Base-by-base conservation (phyloP, 64 coral and sea anemone genomes). In the Porites australiensis region DNA sequence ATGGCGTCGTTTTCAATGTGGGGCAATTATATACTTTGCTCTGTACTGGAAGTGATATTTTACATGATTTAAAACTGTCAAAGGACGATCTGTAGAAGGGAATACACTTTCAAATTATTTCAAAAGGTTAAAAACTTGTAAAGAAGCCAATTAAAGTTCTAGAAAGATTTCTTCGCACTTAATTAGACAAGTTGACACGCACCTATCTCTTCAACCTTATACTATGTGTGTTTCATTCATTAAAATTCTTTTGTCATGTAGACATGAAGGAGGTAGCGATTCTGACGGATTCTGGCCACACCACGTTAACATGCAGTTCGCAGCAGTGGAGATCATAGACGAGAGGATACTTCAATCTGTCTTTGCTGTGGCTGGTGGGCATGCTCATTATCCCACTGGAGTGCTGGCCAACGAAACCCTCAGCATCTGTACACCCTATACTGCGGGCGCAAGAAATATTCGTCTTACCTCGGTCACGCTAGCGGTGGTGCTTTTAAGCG, bases 371-470 rank as follows among this genome's bases (percentile, higher is more conserved):
- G 44, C 10, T 69, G 81, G 81, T 13, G 81, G 63, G 16, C 81
- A 84, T 84, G 81, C 81, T 46, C 81, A 84, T 60, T 11, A 16
- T 49, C 81, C 81, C 48, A 4, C 44, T 14, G 81, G 81, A 69
- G 49, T 69, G 62, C 47, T 19, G 46, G 73, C 73, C 3, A 52
- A 51, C 5, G 81, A 69, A n/a, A 21, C 81, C 49, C 45, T 19
- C 62, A 84, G 81, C 59, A 51, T 68, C 51, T 84, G 81, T 52
- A 68, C 45, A 18, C 81, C 81, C 8, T 68, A 68, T 51, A 51
- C 52, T 45, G 62, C 61, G 15, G 63, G 81, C 46, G 81, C 81
- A 52, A 18, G 61, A 18, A 68, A 16, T 51, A 11, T 13, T 51
- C 3, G 27, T 4, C 2, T 84, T 19, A 69, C 20, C 15, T n/a